Base-by-base conservation (phyloP, 2,113 vertebrate genomes). In the Mormyrus lacerda region DNA sequence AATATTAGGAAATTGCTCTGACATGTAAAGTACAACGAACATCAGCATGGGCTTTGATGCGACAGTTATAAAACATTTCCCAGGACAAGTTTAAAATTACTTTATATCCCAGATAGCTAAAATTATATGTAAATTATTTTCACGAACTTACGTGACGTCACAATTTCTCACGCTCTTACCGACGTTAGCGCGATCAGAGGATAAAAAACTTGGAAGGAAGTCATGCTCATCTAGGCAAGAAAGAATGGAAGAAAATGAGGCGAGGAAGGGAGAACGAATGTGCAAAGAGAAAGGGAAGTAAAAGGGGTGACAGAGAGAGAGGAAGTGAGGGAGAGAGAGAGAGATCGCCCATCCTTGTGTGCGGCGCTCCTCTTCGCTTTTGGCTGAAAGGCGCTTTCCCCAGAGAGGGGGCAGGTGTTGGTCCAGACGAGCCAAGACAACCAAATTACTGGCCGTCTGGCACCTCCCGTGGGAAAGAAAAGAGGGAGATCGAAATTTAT, bases 401-500 rank as follows among this genome's bases (percentile, higher is more conserved):
- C 53, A 96, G 97, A 97, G 97, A 96, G 97, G 97, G 96, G 97
- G 98, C 98, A 99, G 98, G 98, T 99, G 98, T 98, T 98, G 96
- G 97, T 98, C 97, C 97, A 99, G 97, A 97, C 97, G 97, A 99
- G 97, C 97, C 97, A 98, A 98, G 97, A 97, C 97, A 98, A 98
- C 97, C 97, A 98, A 98, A 98, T 99, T 98, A 98, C 97, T 97
- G 97, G 97, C 97, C 97, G 95, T 97, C 97, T 99, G 97, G 97
- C 97, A 95, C 97, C 97, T 98, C 97, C 97, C 97, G 95, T 96
- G 96, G 96, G 95, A 94, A 96, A 96, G 92, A 93, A 61, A 94
- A 92, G 84, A 90, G 91, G 91, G 92, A 92, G 92, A 91, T 92
- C 93, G 93, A 90, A 90, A 90, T 82, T 85, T 88, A 90, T 84